phyloP scores from a whole-genome alignment of 2,888 invertebrate species.

The Ashinkailepas kermadecensis region DNA sequence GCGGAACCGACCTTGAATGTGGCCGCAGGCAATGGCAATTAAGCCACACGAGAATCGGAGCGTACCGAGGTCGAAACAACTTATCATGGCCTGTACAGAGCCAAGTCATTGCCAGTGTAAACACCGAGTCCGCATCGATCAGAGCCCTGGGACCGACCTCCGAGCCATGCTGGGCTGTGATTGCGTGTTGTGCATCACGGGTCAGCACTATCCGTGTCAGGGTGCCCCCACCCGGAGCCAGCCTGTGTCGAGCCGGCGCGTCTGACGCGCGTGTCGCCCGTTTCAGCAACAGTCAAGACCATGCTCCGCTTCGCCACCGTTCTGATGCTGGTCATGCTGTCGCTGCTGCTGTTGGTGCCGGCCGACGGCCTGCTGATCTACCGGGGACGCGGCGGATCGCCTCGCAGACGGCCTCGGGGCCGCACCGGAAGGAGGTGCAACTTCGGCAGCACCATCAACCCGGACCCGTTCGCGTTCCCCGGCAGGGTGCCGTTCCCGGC shows the following conservation, averaged over 20 bases:
- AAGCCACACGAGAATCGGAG: too few relatives aligned
- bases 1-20: neutral
- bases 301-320: neutral
- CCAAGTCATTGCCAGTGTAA: neutral
- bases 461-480: slow-evolving; percentile 54
- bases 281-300: neutral
- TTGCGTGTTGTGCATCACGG: neutral
- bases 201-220: neutral
- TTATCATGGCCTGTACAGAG: neutral
- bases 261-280: neutral
- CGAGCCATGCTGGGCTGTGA: neutral
- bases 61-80: neutral
- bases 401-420: too few relatives aligned
- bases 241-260: neutral
- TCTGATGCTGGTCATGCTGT: neutral
- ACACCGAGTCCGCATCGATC: neutral
- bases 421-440: neutral
- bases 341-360: slow-evolving; percentile 16
- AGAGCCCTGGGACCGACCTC: too few relatives aligned
- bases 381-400: neutral
- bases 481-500: slow-evolving; percentile 50
- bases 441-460: slow-evolving; percentile 58
- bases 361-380: neutral
- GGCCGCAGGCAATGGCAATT: neutral
- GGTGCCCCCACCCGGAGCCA: neutral